Conservation (phyloP, 1,140 invertebrate genomes). For the Diploscapter pachys region DNA sequence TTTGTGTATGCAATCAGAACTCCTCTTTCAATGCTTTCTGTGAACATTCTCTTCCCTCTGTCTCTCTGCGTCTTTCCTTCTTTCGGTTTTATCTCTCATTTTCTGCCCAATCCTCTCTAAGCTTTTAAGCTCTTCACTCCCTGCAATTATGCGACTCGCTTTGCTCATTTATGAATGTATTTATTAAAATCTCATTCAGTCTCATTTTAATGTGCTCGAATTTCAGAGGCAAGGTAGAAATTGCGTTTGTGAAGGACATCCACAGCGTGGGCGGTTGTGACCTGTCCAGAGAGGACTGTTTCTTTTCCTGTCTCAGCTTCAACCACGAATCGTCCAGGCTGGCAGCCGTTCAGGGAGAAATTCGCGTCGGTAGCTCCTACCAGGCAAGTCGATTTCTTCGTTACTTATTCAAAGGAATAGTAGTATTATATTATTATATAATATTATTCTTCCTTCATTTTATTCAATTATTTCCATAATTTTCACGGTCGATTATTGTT, state of each 20-base stretch:
- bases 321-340: constrained; percentile 69
- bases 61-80: no score
- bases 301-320: constrained; percentile 66
- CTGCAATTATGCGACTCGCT: no score
- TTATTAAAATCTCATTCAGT: no score
- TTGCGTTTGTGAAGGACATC: constrained; percentile 38
- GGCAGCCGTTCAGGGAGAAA: constrained; percentile 84
- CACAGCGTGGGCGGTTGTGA: constrained; percentile 36
- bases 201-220: background rate
- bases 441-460: background rate
- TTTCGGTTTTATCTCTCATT: no score
- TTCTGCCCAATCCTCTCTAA: no score
- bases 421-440: background rate
- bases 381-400: constrained; percentile 68
- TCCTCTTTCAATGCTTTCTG: no score
- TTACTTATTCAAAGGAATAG: background rate
- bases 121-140: no score
- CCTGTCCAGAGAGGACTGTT: constrained; percentile 56
- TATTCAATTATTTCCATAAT: background rate
- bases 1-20: no score
- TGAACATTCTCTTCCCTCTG: no score
- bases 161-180: no score
- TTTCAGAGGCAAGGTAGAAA: constrained; percentile 57
- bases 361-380: constrained; percentile 86
- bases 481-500: no score